These are phyloP conservation scores for Hippoglossus stenolepis DNA, from an alignment of 2,113 vertebrate species.

Conservation along the genomic window DNA sequence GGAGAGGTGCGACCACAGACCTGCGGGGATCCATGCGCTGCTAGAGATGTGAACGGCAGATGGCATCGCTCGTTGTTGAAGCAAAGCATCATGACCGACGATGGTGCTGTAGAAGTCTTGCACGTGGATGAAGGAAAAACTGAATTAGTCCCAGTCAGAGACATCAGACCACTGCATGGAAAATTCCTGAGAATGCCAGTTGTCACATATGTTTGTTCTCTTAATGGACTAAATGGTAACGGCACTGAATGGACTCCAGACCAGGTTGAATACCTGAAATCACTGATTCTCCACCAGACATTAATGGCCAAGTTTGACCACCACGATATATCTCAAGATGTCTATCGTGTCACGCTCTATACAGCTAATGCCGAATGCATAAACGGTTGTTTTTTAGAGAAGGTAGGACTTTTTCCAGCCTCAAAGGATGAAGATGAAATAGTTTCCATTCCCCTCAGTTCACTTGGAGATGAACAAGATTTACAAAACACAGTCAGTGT, in stretches of 20 bases:
- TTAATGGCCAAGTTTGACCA: constrained; percentile 83
- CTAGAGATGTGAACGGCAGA: constrained; percentile 81
- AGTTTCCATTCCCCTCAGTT: not conserved
- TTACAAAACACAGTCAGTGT: constrained; percentile 1
- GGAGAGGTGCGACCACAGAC: constrained; percentile 54
- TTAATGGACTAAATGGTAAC: constrained; percentile 81
- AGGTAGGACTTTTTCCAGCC: constrained; percentile 48
- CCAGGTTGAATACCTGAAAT: constrained; percentile 81
- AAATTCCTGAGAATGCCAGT: constrained; percentile 89
- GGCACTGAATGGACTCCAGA: constrained; percentile 79
- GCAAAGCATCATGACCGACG: constrained; percentile 60
- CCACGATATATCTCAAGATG: constrained; percentile 79
- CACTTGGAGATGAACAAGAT: not conserved
- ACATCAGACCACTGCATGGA: constrained; percentile 79
- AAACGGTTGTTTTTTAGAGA: constrained; percentile 81
- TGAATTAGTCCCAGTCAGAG: constrained; percentile 79
- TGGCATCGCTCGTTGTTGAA: constrained; percentile 89
- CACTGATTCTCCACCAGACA: constrained; percentile 77
- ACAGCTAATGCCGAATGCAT: constrained; percentile 78
- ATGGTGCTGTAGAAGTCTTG: constrained; percentile 82
- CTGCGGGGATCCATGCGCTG: constrained; percentile 86
- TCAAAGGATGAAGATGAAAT: not conserved
- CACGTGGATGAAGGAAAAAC: constrained; percentile 89
- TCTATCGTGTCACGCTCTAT: constrained; percentile 86
- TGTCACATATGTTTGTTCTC: constrained; percentile 86